Base-by-base conservation (phyloP, 1,140 invertebrate genomes). In the Acromyrmex echinatior region DNA sequence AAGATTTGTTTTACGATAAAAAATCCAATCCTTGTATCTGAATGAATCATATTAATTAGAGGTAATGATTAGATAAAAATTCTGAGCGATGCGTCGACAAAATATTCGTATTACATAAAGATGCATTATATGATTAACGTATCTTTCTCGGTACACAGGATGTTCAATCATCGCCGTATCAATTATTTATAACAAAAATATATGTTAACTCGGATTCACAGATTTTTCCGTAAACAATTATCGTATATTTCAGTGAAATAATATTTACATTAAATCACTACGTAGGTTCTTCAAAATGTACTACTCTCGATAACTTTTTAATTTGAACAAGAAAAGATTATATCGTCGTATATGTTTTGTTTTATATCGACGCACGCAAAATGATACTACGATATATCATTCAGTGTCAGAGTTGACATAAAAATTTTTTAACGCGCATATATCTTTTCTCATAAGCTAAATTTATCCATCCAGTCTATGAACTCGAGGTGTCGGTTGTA, bases 381-480 rank as follows among this genome's bases (percentile, higher is more conserved):
- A 21, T 76, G 16, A 5, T 28, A 53, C 4, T 21, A 18, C n/a
- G 16, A 21, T 51, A 16, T 31, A 25, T 35, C 39, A 25, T 31
- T 18, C 1, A 14, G 3, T 31, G 7, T 65, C 70, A 31, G 39
- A 45, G 16, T 35, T 53, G 25, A 66, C 9, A 25, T 25, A 66
- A 21, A 79, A 51, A 68, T 45, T 51, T 1, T 53, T 66, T 68
- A 45, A 45, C 6, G 25, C 7, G 14, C 35, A 39, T 70, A 39
- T 70, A 28, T 79, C 16, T 2, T 58, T 7, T 25, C 45, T 25
- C 45, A 7, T n/a, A 16, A 71, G 12, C 49, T 81, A 81, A 70
- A 70, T 81, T 81, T 81, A 56, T 71, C n/a, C 14, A 80, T 80
- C 7, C 45, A 63, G 39, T 78, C 21, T 80, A 79, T 25, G 28